phyloP scores from a whole-genome alignment of 2,113 vertebrate species.

The Lepisosteus oculatus region DNA sequence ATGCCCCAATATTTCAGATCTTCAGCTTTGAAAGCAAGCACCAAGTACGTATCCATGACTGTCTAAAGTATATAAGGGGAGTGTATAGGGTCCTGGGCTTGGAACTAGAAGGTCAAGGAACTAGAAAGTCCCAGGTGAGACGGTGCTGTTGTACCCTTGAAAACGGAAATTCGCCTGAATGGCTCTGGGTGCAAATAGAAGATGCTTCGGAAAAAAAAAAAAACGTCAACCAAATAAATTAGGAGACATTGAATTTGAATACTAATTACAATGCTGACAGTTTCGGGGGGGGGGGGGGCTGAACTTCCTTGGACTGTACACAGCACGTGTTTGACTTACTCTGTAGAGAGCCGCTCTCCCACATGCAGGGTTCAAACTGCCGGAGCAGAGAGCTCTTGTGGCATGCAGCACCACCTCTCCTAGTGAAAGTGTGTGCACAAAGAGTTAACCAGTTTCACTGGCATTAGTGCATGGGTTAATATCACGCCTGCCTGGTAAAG shows the following conservation, averaged over 20 bases:
- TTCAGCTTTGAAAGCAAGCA: neutral
- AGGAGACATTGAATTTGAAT: neutral
- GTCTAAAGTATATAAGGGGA: no score
- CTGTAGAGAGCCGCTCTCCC: neutral
- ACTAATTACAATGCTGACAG: no score
- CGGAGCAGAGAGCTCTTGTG: neutral
- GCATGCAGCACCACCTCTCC: neutral
- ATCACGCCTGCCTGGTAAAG: constrained; percentile 88
- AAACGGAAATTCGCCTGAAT: no score
- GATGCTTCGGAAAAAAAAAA: neutral
- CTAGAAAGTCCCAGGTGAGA: no score
- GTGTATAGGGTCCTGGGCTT: no score
- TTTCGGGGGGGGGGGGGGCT: no score
- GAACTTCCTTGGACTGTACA: no score
- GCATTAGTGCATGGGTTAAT: constrained; percentile 82
- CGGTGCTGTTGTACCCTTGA: no score
- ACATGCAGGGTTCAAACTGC: neutral
- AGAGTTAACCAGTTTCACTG: constrained; percentile 70
- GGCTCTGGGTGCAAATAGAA: no score
- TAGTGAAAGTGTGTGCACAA: constrained; percentile 55
- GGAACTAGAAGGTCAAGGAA: no score
- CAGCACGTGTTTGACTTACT: no score
- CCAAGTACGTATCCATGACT: no score
- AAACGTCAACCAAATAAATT: neutral
- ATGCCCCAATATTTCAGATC: neutral